Percentiles rank a stretch among this genome's conserved stretches.
Conservation (phyloP, 2,888 invertebrate genomes). For the Chromoteleia sp. region DNA sequence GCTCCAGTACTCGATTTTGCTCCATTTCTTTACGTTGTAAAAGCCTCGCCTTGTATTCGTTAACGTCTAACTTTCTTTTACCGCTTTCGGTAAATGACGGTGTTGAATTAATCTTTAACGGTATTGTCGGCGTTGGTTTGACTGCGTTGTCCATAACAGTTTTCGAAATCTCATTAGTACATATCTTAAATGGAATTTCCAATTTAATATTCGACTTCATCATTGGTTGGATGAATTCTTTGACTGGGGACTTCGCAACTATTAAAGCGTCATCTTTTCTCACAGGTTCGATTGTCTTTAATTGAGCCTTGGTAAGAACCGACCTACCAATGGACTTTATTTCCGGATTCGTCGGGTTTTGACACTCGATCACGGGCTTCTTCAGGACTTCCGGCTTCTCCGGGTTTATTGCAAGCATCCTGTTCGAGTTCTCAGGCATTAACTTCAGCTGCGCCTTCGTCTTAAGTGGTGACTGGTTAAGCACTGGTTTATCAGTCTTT, state of each 20-base stretch:
- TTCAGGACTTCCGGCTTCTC: slow-evolving; percentile 33
- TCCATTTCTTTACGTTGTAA: slow-evolving; percentile 73
- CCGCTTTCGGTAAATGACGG: slow-evolving; percentile 55
- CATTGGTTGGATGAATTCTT: slow-evolving; percentile 8
- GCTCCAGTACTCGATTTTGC: slow-evolving; percentile 58
- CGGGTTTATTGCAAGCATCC: slow-evolving; percentile 38
- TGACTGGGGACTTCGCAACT: not conserved
- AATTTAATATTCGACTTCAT: slow-evolving; percentile 48
- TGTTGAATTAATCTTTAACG: slow-evolving; percentile 35
- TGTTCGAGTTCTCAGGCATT: slow-evolving; percentile 73
- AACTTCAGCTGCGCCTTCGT: slow-evolving; percentile 79
- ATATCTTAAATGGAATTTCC: slow-evolving; percentile 25
- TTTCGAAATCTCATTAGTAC: not conserved
- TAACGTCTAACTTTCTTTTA: slow-evolving; percentile 75
- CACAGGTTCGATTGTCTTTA: slow-evolving; percentile 51
- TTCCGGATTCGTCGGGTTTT: slow-evolving; percentile 25
- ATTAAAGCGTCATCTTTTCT: not conserved
- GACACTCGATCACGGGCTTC: not conserved
- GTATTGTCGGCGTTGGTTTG: slow-evolving; percentile 1
- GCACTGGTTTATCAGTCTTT: slow-evolving; percentile 47
- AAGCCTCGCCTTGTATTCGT: slow-evolving; percentile 79
- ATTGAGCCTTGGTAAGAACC: slow-evolving; percentile 57
- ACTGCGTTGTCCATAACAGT: not conserved
- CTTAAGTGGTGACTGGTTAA: slow-evolving; percentile 67
- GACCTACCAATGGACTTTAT: slow-evolving; percentile 12